Evolutionary conservation across 2,797 vertebrate species (phyloP), one percentile per base, ranked within the genome.

Genomic region (Amblyraja radiata): DNA sequence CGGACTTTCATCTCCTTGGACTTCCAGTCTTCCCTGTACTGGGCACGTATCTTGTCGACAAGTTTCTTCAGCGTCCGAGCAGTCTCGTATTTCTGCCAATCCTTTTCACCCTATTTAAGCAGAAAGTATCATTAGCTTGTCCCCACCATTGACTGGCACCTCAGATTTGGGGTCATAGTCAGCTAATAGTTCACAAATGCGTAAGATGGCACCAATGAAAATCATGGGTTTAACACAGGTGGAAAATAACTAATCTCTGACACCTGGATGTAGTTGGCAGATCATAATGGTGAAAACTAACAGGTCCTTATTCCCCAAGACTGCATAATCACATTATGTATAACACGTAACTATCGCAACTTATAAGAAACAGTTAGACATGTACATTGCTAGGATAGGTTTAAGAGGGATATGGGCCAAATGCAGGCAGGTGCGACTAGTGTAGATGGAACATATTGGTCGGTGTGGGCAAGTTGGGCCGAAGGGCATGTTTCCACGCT

Each of bases 31-130:
- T 99, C 98, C 7, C 97, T 96, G 95, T 99, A 99, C 25, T 99
- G 98, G 92, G 96, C 96, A 94, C 98, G 96, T 94, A 99, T 97
- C 78, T 97, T 98, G 93, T 99, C 98, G 94, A 99, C 99, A 6
- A 97, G 98, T 88, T 98, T 98, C 96, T 99, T 99, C 94, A 99
- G 96, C 93, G 97, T 96, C 84, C 98, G 97, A 84, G 99, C 99
- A 0, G 97, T 99, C 96, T 99, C 99, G 0, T 99, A 99, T 95
- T 99, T 99, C 96, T 99, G 98, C 99, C 98, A 99, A 93, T 99
- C 98, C 94, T 99, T 99, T 95, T 99, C 99, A 90, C 99, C 99
- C 99, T 99, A 96, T 86, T 94, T 93, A 94, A 93, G 58, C 58
- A 93, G 39, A 93, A 68, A 36, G 6, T 16, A 79, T 10, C 10